phyloP scores from a whole-genome alignment of 2,113 vertebrate genomes.

The Eudyptes chrysolophus region DNA sequence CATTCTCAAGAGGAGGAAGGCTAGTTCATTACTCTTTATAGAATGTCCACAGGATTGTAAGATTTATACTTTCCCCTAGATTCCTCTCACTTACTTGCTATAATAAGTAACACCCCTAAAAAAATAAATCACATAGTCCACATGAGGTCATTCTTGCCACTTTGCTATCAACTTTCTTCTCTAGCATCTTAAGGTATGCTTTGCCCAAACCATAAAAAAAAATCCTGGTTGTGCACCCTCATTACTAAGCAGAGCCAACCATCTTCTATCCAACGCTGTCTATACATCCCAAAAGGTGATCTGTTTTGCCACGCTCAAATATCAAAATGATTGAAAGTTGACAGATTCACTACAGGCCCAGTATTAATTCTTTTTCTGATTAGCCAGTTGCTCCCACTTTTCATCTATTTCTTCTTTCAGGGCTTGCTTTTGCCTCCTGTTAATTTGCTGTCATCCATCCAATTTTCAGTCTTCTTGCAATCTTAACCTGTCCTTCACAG shows the following conservation, averaged over 20 bases:
- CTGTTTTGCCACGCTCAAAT: background rate
- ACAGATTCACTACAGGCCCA: background rate
- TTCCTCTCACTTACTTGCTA: background rate
- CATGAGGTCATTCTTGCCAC: background rate
- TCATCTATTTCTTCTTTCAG: background rate
- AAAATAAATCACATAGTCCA: background rate
- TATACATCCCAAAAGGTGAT: background rate
- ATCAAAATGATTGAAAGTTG: background rate
- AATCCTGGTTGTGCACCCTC: background rate
- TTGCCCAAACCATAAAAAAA: background rate
- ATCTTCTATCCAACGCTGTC: background rate
- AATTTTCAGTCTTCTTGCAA: background rate
- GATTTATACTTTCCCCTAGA: background rate
- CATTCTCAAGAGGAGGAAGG: background rate
- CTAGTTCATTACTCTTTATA: background rate
- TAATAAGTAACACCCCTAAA: background rate
- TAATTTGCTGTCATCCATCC: background rate
- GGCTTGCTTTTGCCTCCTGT: background rate
- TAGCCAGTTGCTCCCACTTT: background rate
- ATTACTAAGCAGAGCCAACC: background rate
- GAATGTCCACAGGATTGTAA: background rate
- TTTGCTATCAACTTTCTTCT: background rate
- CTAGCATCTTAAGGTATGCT: background rate
- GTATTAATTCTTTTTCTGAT: background rate
- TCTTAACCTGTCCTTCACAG: background rate